These are phyloP conservation scores for Lepidurus apus DNA, from an alignment of 1,140 invertebrate genomes.

Conservation along the genomic window DNA sequence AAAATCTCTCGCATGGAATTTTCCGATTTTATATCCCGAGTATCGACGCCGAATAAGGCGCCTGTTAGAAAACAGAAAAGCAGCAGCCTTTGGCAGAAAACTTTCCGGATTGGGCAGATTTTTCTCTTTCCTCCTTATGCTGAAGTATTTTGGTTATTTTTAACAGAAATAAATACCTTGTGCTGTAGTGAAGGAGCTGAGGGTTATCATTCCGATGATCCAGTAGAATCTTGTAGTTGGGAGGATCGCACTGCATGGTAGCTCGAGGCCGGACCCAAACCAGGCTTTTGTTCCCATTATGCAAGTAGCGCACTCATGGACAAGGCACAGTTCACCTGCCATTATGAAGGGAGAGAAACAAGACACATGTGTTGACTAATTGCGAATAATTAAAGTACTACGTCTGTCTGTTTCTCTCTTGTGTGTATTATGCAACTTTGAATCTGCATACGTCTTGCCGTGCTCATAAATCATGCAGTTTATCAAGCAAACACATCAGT, in stretches of 20 bases:
- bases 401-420: neutral
- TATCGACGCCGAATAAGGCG: neutral
- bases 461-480: constrained; percentile 7
- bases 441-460: neutral
- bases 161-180: neutral
- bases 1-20: neutral
- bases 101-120: neutral
- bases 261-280: neutral
- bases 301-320: neutral
- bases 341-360: neutral
- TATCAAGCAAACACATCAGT: constrained; percentile 12
- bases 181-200: neutral
- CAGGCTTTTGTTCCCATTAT: constrained; percentile 15
- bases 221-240: neutral
- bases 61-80: neutral
- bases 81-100: neutral
- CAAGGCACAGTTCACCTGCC: constrained; percentile 16
- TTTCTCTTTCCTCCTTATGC: neutral
- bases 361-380: constrained; percentile 3
- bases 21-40: neutral
- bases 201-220: neutral
- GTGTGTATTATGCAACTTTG: neutral
- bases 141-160: neutral
- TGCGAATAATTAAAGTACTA: neutral
- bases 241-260: neutral